Base-by-base conservation (phyloP, 2,797 vertebrate species). In the Taenioides sp. region DNA sequence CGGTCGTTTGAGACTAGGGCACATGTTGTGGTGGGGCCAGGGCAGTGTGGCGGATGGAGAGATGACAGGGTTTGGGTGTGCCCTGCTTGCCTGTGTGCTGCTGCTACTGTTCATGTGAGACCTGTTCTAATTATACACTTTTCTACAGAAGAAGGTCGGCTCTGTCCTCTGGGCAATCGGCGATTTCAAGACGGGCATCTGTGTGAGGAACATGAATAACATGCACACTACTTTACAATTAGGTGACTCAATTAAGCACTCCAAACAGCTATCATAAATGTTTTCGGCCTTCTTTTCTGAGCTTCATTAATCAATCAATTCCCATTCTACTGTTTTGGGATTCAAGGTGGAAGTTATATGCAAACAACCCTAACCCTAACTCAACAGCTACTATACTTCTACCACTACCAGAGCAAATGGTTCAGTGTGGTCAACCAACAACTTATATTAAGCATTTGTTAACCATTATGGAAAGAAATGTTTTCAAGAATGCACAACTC, bases 91-190 rank as follows among this genome's bases (percentile, higher is more conserved):
- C 87, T 89, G 93, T 91, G 90, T 85, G 78, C 84, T 90, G 88
- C 86, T 86, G 78, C 84, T 47, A 17, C 14, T 91, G 88, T 84
- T 93, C 93, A 93, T 94, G 92, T 93, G 93, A 94, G 92, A 93
- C 89, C 86, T 84, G 88, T 89, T 92, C 93, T 94, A 94, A 94
- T 93, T 93, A 92, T 94, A 94, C 73, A 88, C 86, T 87, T 75
- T 84, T 87, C 88, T 83, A 59, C 57, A 93, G 85, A 93, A 93
- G 92, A 91, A 89, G 91, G 89, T 87, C 81, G 86, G 87, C 86
- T 84, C 77, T 84, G 81, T 89, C 90, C 91, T 89, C 78, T 86
- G 85, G 87, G 86, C 84, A 87, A 79, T 75, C 62, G 82, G 78
- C 79, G 71, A 84, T 81, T 88, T 82, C 79, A 81, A 76, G 61